Evolutionary conservation across 2,797 vertebrate species (phyloP), one percentile per base, ranked within the genome.

Genomic region (Pampus argenteus): DNA sequence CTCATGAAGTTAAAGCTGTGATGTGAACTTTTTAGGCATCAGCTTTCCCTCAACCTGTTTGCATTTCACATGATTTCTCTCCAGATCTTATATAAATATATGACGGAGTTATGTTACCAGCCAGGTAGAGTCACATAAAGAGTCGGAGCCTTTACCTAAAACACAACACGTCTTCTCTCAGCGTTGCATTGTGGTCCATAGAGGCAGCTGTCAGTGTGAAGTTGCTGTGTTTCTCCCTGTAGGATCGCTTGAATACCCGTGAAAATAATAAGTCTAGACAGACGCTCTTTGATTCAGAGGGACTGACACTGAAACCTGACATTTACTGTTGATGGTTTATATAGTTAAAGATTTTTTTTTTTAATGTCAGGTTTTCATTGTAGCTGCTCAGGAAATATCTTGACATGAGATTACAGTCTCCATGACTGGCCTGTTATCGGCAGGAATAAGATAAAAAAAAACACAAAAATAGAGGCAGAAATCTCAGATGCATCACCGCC

Each of bases 271-370:
- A 66, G 64, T 48, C 68, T 71, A 44, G 68, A 71, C 76, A 76
- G 68, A 61, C 63, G 69, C 8, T 66, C 73, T 86, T 83, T 88
- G 86, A 88, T 82, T 74, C 1, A 10, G 48, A 59, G 58, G 56
- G 65, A 64, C 65, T 81, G 86, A 83, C 71, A 72, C 57, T 15
- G 23, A 74, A 66, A 66, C 50, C 60, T 79, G 86, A 83, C 82
- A 81, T 85, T 80, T 75, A 54, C 78, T 25, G 61, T 38, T 85
- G 83, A 86, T 76, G 77, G 76, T 79, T 79, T 78, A 79, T 78
- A 74, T 52, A 62, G 50, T 83, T 70, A 44, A 62, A 74, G 73
- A 74, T 74, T 63, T 85, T 85, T 77, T 63, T 85, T 85, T 77
- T 75, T 58, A 78, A 80, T 86, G 86, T 82, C 84, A 69, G 55